Evolutionary conservation across 2,888 invertebrate genomes (phyloP).

Genomic region (Steinernema scapterisci): DNA sequence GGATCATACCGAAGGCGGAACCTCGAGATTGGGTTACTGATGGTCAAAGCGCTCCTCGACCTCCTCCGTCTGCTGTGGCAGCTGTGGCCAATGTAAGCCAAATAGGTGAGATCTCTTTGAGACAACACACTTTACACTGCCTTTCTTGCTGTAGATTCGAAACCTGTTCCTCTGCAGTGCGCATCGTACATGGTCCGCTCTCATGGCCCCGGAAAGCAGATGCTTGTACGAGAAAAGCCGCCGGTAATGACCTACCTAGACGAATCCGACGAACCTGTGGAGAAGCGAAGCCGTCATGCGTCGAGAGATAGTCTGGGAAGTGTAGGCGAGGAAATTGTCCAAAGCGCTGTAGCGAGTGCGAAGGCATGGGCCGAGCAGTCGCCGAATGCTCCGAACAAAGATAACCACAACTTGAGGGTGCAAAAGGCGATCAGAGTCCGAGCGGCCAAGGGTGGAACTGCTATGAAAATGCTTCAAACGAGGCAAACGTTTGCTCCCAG

Average conservation of each 20-base stretch:
- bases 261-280: slow-evolving; percentile 48
- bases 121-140: no score
- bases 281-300: slow-evolving; percentile 57
- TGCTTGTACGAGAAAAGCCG: slow-evolving; percentile 4
- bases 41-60: background rate
- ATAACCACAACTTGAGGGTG: background rate
- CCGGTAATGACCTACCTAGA: background rate
- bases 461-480: background rate
- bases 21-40: background rate
- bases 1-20: background rate
- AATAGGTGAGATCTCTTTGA: background rate
- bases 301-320: slow-evolving; percentile 57
- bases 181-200: background rate
- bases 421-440: slow-evolving; percentile 7
- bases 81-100: slow-evolving; percentile 15
- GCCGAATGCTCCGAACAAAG: slow-evolving; percentile 26
- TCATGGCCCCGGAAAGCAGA: background rate
- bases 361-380: background rate
- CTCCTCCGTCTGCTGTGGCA: slow-evolving; percentile 5
- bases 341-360: background rate
- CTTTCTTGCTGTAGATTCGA: background rate
- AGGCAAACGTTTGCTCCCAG: background rate
- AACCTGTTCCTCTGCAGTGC: background rate
- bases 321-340: slow-evolving; percentile 45
- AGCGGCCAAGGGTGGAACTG: background rate